phyloP scores from a whole-genome alignment of 2,113 vertebrate species.

The Forbesichthys papilliferus region DNA sequence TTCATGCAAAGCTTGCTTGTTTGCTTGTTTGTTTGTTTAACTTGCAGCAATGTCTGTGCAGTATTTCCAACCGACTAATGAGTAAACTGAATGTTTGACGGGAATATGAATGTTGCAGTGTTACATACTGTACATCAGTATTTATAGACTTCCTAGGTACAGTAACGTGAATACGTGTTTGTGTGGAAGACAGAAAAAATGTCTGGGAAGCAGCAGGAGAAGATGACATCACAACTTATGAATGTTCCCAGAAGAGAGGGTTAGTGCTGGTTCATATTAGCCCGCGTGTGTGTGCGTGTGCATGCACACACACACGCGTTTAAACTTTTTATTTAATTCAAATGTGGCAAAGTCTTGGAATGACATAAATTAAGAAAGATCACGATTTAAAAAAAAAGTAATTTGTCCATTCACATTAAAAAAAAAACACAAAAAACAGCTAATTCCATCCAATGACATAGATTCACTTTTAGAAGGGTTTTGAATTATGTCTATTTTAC shows the following conservation, averaged over 20 bases:
- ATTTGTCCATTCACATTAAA: too few species aligned
- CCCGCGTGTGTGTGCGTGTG: neutral
- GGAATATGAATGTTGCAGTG: neutral
- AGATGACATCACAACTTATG: conserved; percentile 22
- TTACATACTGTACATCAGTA: neutral
- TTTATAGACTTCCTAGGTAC: neutral
- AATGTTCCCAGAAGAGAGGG: conserved; percentile 28
- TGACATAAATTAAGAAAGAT: neutral
- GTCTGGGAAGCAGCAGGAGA: neutral
- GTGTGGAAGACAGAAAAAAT: conserved; percentile 2
- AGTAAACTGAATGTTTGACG: neutral
- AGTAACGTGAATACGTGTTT: neutral
- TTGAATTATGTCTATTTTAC: too few species aligned
- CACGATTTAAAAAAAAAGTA: neutral
- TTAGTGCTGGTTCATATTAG: conserved; percentile 34
- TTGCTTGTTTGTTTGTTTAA: too few species aligned
- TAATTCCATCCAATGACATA: too few species aligned
- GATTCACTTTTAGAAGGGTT: too few species aligned
- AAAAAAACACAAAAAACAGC: too few species aligned
- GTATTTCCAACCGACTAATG: too few species aligned
- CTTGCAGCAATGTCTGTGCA: too few species aligned
- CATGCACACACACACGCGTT: conserved; percentile 6
- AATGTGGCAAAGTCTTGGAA: neutral
- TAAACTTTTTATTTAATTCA: neutral
- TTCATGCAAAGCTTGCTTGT: too few species aligned